Base-by-base conservation (phyloP, 1,140 invertebrate species). In the Dendroctonus ponderosae region DNA sequence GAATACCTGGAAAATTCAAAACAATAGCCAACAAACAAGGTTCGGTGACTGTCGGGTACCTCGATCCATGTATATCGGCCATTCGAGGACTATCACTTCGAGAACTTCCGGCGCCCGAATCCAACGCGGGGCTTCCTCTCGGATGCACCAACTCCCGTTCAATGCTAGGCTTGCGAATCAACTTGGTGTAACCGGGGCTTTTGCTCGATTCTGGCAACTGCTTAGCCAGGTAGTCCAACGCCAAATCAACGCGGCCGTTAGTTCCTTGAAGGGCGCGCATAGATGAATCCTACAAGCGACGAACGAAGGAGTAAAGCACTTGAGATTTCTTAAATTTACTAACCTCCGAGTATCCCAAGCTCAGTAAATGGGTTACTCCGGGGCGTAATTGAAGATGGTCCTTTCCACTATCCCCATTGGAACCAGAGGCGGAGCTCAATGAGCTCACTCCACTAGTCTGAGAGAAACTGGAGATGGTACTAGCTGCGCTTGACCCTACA, bases 61-160 rank as follows among this genome's bases (percentile, higher is more conserved):
- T 56, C 2, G 66, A 68, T 11, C 57, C 42, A 77, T 78, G 84
- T 80, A 77, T 76, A 78, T 83, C 68, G 80, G 78, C 66, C 82
- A 70, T 59, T 64, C 89, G 85, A 0, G 93, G 92, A 80, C 91
- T 94, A 75, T 96, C 93, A 0, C 93, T 95, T 37, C 93, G 83
- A 7, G 92, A 93, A 76, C 91, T 94, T 12, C 90, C 91, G 11
- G 91, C 91, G 6, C 91, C 91, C 49, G 91, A 93, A 70, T 94
- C 93, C 48, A 94, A 81, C 0, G 91, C 92, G 0, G 93, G 92
- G 79, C 91, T 93, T 7, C 89, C 89, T 58, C 91, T 83, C 57
- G 90, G 88, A 26, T 90, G 85, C 9, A 89, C 79, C 14, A 89
- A 77, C 75, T 93, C 91, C 46, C 90, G 82, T 78, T 96, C 93